These are phyloP conservation scores for Drosophila fuyamai DNA, from an alignment of 1,140 invertebrate species.

Conservation along the genomic window DNA sequence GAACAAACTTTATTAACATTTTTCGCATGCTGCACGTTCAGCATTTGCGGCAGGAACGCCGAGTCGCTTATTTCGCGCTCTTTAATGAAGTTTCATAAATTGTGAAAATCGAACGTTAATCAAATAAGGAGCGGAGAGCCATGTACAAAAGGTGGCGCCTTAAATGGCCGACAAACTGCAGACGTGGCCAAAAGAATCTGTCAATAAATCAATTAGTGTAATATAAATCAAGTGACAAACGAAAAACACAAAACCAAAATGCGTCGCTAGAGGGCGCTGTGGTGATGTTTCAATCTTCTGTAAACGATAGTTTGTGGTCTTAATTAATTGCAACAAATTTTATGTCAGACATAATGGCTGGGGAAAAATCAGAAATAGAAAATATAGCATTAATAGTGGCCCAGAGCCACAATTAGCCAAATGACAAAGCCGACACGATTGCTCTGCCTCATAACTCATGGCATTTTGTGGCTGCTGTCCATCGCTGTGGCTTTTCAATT, in stretches of 20 bases:
- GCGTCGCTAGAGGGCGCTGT: constrained; percentile 41
- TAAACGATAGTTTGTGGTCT: constrained; percentile 61
- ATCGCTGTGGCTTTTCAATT: constrained; percentile 37
- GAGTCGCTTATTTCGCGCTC: constrained; percentile 51
- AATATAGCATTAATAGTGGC: constrained; percentile 64
- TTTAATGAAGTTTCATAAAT: constrained; percentile 82
- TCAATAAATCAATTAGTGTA: constrained; percentile 80
- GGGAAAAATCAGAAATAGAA: constrained; percentile 24
- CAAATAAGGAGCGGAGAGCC: constrained; percentile 71
- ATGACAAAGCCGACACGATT: constrained; percentile 70
- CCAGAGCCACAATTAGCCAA: constrained; percentile 79
- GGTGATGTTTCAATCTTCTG: constrained; percentile 68
- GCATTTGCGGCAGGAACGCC: constrained; percentile 26
- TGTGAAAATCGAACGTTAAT: constrained; percentile 81
- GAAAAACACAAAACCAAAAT: constrained; percentile 25
- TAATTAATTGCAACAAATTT: constrained; percentile 81
- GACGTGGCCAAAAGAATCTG: constrained; percentile 71
- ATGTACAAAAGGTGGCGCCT: constrained; percentile 58
- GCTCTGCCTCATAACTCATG: constrained; percentile 68
- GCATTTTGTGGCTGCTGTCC: constrained; percentile 41
- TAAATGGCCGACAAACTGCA: constrained; percentile 76
- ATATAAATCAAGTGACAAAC: constrained; percentile 65
- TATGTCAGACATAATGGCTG: constrained; percentile 46
- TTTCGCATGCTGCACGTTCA: constrained; percentile 80
- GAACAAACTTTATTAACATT: constrained; percentile 79